Percentiles rank a stretch among this genome's conserved stretches.
phyloP scores from a whole-genome alignment of 2,888 invertebrate genomes.

The Hyppa rectilinea region DNA sequence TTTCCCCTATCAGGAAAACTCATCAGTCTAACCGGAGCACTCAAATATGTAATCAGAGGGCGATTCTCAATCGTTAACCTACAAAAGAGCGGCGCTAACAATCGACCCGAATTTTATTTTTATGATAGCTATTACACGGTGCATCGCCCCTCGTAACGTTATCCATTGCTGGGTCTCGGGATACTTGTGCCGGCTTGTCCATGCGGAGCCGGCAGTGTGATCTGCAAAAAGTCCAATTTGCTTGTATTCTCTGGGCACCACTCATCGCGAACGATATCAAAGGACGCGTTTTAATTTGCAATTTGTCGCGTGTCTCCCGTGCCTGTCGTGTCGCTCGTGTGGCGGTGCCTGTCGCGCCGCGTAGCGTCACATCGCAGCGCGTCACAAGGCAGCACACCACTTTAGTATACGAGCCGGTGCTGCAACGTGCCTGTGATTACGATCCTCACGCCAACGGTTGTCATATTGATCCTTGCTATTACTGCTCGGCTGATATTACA shows the following conservation, averaged over 20 bases:
- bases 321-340: slow-evolving; percentile 1
- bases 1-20: slow-evolving; percentile 8
- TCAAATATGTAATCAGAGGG: slow-evolving; percentile 37
- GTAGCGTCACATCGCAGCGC: neutral
- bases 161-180: slow-evolving; percentile 23
- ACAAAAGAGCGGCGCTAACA: slow-evolving; percentile 34
- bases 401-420: neutral
- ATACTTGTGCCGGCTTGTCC: neutral
- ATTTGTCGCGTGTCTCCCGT: slow-evolving; percentile 29
- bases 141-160: slow-evolving; percentile 18
- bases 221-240: slow-evolving; percentile 46
- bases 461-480: neutral
- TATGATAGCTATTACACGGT: slow-evolving; percentile 27
- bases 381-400: slow-evolving; percentile 6
- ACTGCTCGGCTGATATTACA: too few species aligned
- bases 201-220: slow-evolving; percentile 1
- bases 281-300: slow-evolving; percentile 47
- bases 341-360: neutral
- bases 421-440: neutral
- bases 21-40: slow-evolving; percentile 18
- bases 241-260: slow-evolving; percentile 31
- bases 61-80: slow-evolving; percentile 43
- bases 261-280: slow-evolving; percentile 41
- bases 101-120: slow-evolving; percentile 34
- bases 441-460: neutral